Conservation (phyloP, 2,888 invertebrate species). For the Desoria tigrina region DNA sequence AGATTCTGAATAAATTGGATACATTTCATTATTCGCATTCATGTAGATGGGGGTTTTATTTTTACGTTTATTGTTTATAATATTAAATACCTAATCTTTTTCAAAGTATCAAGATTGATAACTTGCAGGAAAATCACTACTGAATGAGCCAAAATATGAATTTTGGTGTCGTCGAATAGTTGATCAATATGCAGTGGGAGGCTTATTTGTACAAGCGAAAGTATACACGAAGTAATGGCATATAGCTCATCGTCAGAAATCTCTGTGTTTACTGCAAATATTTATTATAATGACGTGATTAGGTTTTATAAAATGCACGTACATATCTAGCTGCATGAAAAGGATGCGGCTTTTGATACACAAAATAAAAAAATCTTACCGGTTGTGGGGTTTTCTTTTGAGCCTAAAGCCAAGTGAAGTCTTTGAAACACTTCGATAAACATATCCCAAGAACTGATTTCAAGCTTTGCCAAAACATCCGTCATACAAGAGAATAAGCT, state of each 20-base stretch:
- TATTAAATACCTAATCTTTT: slow-evolving; percentile 39
- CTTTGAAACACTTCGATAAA: slow-evolving; percentile 45
- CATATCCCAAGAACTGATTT: slow-evolving; percentile 29
- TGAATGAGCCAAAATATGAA: slow-evolving; percentile 41
- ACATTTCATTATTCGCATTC: too few species aligned
- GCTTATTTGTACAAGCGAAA: slow-evolving; percentile 16
- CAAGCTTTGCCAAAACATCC: slow-evolving; percentile 22
- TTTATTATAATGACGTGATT: slow-evolving; percentile 7
- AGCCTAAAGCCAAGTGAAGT: slow-evolving; percentile 32
- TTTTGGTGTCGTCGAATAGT: slow-evolving; percentile 29
- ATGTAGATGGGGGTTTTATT: too few species aligned
- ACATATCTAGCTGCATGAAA: too few species aligned
- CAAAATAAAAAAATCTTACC: too few species aligned
- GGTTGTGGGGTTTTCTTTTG: slow-evolving; percentile 18
- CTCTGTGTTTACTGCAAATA: slow-evolving; percentile 30
- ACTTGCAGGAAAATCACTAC: slow-evolving; percentile 41
- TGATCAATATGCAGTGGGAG: slow-evolving; percentile 23
- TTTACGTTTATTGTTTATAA: too few species aligned
- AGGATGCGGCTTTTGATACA: too few species aligned
- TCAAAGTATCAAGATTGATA: slow-evolving; percentile 15
- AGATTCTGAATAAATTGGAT: too few species aligned
- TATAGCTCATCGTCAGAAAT: slow-evolving; percentile 34
- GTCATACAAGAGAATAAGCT: slow-evolving; percentile 24
- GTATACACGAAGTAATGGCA: slow-evolving; percentile 17
- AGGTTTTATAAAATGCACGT: background rate